A percentile compares a stretch with the other conserved stretches of the same genome.
Evolutionary conservation across 2,888 invertebrate species (phyloP).

Genomic region (Dinocampus coccinellae): DNA sequence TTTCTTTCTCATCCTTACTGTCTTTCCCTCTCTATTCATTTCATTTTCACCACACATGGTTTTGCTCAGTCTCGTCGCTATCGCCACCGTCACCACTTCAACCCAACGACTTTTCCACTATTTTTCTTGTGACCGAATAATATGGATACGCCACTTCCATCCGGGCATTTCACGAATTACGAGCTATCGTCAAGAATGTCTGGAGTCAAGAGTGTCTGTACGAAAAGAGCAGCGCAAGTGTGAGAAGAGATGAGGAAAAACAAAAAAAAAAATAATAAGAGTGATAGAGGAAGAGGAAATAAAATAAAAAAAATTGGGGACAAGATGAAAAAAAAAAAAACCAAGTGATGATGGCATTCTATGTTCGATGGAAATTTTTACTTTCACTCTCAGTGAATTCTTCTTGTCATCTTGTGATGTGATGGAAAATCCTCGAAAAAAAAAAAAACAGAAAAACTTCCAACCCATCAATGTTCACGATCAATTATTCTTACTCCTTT

Average conservation of each 20-base stretch:
- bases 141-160: slow-evolving; percentile 50
- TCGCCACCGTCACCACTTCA: background rate
- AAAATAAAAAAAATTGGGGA: background rate
- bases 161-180: slow-evolving; percentile 50
- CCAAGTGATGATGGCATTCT: background rate
- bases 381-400: slow-evolving; percentile 17
- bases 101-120: slow-evolving; percentile 31
- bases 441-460: too few species aligned
- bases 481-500: background rate
- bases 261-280: slow-evolving; percentile 8
- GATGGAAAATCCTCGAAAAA: background rate
- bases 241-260: background rate
- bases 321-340: background rate
- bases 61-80: background rate
- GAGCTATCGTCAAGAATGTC: slow-evolving; percentile 39
- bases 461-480: slow-evolving; percentile 19
- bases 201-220: slow-evolving; percentile 30
- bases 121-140: slow-evolving; percentile 42
- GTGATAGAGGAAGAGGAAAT: background rate
- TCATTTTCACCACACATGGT: slow-evolving; percentile 5
- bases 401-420: background rate
- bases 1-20: too few species aligned
- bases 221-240: background rate
- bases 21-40: slow-evolving; percentile 20
- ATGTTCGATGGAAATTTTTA: slow-evolving; percentile 20